Conservation (phyloP, 2,797 vertebrate species). For the Coranthus polyacanthus region DNA sequence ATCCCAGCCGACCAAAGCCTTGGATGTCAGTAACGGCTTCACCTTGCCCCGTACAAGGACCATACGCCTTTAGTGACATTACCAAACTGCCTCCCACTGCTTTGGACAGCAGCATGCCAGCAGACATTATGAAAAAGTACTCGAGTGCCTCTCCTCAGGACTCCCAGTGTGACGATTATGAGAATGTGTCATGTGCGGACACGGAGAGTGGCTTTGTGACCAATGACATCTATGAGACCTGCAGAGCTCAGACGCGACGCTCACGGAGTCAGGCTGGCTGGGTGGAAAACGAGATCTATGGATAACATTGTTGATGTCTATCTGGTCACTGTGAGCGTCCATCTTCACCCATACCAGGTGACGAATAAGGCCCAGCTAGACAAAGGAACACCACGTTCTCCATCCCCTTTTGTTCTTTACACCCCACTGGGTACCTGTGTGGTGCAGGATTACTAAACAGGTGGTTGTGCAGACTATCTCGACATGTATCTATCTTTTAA, state of each 20-base stretch:
- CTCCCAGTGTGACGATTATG: slow-evolving; percentile 83
- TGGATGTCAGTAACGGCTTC: slow-evolving; percentile 77
- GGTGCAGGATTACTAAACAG: slow-evolving; percentile 29
- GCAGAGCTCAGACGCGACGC: slow-evolving; percentile 71
- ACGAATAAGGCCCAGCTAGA: slow-evolving; percentile 16
- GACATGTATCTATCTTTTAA: slow-evolving; percentile 4
- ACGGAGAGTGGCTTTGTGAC: slow-evolving; percentile 92
- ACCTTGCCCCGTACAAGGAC: slow-evolving; percentile 83
- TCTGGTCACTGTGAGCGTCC: slow-evolving; percentile 9
- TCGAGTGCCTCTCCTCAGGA: slow-evolving; percentile 67
- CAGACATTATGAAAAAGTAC: slow-evolving; percentile 82
- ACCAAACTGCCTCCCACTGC: slow-evolving; percentile 84
- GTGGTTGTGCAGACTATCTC: neutral
- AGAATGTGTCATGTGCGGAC: slow-evolving; percentile 78
- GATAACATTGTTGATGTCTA: slow-evolving; percentile 61
- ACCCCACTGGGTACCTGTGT: slow-evolving; percentile 16
- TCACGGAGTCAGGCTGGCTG: slow-evolving; percentile 86
- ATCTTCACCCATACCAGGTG: neutral
- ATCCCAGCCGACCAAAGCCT: slow-evolving; percentile 74
- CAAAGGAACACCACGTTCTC: slow-evolving; percentile 16
- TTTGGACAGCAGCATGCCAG: slow-evolving; percentile 82
- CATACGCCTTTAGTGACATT: slow-evolving; percentile 85
- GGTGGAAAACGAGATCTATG: slow-evolving; percentile 91
- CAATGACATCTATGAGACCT: slow-evolving; percentile 95
- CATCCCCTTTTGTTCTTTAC: slow-evolving; percentile 5